Evolutionary conservation across 2,113 vertebrate species (phyloP).

Genomic region (Notothenia rossii): DNA sequence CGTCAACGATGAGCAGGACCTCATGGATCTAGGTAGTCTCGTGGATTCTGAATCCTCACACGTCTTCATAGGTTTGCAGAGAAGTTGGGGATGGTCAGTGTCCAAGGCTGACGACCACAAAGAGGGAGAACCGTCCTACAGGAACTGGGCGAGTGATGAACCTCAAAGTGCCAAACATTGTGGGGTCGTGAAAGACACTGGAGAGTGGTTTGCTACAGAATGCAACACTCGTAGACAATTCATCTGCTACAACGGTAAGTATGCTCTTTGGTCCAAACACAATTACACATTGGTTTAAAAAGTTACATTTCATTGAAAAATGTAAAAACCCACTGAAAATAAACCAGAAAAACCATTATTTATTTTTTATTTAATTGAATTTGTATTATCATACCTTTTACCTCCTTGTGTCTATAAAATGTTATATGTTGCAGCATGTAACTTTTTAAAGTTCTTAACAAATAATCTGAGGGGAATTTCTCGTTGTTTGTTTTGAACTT

Average conservation of each 20-base stretch:
- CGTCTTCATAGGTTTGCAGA: constrained; percentile 23
- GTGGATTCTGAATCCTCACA: fast-evolving
- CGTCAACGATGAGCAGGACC: not conserved
- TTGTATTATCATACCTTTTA: too few relatives aligned
- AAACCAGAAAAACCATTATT: not conserved
- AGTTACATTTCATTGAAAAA: too few relatives aligned
- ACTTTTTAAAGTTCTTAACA: too few relatives aligned
- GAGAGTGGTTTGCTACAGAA: not conserved
- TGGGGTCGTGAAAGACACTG: fast-evolving
- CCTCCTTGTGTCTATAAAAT: too few relatives aligned
- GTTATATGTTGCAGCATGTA: too few relatives aligned
- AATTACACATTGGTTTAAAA: too few relatives aligned
- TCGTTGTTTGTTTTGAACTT: too few relatives aligned
- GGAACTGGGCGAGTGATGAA: not conserved
- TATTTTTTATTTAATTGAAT: too few relatives aligned
- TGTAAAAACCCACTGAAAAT: too few relatives aligned
- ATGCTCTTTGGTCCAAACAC: not conserved
- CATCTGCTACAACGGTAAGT: constrained; percentile 34
- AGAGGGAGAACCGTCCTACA: not conserved
- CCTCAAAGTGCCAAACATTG: fast-evolving
- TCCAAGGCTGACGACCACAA: not conserved
- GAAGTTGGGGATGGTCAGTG: not conserved
- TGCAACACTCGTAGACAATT: not conserved
- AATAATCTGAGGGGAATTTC: too few relatives aligned
- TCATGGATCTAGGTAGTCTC: not conserved